Percentiles rank a stretch among this genome's conserved stretches.
phyloP scores from a whole-genome alignment of 2,888 invertebrate species.

The Ernsta delagoae region DNA sequence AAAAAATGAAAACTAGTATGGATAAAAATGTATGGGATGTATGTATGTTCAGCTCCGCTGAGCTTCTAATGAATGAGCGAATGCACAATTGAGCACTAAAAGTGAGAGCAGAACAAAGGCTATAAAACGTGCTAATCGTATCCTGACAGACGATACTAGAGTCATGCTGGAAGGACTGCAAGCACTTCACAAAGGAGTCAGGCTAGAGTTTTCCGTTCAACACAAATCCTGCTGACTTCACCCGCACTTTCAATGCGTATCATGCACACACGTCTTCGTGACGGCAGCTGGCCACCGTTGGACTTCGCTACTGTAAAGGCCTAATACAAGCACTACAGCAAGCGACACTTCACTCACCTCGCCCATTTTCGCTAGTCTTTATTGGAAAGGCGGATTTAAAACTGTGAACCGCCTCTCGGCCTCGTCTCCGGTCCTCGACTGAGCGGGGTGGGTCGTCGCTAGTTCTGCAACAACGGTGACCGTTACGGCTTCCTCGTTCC shows the following conservation, averaged over 20 bases:
- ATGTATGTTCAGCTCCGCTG: conserved; percentile 17
- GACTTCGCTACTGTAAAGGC: conserved; percentile 64
- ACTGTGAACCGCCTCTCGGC: conserved; percentile 79
- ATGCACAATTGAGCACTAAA: conserved; percentile 46
- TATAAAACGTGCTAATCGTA: conserved; percentile 59
- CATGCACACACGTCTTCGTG: conserved; percentile 77
- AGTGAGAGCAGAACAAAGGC: conserved; percentile 61
- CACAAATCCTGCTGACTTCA: conserved; percentile 52
- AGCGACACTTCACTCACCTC: conserved; percentile 82
- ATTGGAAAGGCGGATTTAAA: conserved; percentile 78
- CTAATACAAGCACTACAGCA: conserved; percentile 77
- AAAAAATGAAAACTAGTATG: conserved; percentile 3
- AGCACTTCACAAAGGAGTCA: conserved; percentile 63
- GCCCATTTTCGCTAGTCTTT: conserved; percentile 83
- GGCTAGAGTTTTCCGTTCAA: conserved; percentile 46
- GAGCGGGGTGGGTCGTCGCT: conserved; percentile 78
- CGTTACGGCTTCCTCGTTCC: conserved; percentile 78
- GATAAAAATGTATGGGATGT: conserved; percentile 35
- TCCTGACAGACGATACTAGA: conserved; percentile 49
- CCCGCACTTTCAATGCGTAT: conserved; percentile 60
- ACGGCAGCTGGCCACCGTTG: conserved; percentile 64
- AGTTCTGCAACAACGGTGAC: conserved; percentile 83
- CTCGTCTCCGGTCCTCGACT: conserved; percentile 79
- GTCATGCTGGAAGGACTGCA: conserved; percentile 51
- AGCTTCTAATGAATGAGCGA: conserved; percentile 46